Conservation (phyloP, 2,888 invertebrate genomes). For the Amphimallon solstitiale region DNA sequence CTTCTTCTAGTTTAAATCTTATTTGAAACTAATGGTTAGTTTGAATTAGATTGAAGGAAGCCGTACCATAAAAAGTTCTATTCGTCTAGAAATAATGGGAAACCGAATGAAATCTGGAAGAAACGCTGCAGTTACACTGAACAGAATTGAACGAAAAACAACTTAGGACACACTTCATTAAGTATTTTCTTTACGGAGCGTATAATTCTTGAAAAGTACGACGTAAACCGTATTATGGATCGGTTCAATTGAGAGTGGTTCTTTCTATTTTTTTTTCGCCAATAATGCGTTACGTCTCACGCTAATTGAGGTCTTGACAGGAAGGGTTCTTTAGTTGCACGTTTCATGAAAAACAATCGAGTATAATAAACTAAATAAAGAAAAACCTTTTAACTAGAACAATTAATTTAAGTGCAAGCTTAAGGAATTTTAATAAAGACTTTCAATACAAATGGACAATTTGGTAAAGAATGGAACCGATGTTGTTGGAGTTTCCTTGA, state of each 20-base stretch:
- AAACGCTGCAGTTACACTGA: neutral
- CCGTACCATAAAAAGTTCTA: neutral
- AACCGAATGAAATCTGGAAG: neutral
- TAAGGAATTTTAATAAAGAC: too few species aligned
- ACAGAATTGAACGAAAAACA: neutral
- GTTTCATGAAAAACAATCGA: too few species aligned
- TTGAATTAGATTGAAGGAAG: neutral
- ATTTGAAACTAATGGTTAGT: neutral
- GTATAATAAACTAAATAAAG: too few species aligned
- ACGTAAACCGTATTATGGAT: slow-evolving; percentile 6
- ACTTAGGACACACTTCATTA: slow-evolving; percentile 14
- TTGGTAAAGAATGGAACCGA: too few species aligned
- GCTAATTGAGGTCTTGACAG: neutral
- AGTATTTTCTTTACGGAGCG: slow-evolving; percentile 6
- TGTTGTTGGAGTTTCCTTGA: too few species aligned
- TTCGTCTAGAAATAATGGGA: neutral
- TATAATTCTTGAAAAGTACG: neutral
- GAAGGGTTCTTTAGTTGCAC: neutral
- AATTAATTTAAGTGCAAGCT: too few species aligned
- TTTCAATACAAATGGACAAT: too few species aligned
- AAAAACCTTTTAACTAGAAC: too few species aligned
- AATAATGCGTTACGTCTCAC: neutral
- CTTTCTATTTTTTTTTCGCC: neutral
- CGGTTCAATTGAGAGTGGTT: slow-evolving; percentile 7
- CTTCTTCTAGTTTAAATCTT: too few species aligned